Evolutionary conservation across 2,797 vertebrate species (phyloP).

Genomic region (Cossypha heuglini): DNA sequence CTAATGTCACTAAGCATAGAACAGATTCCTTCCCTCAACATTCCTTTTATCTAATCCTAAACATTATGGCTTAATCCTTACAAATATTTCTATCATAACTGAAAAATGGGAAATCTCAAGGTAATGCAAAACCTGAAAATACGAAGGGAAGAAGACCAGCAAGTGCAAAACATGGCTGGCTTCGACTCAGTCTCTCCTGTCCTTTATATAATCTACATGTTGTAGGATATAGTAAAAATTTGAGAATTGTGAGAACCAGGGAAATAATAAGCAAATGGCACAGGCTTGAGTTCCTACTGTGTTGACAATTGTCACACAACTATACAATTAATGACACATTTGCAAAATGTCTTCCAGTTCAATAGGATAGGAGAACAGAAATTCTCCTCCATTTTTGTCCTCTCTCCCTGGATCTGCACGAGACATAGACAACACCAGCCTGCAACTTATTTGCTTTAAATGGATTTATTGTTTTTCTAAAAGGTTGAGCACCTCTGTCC

Average conservation of each 20-base stretch:
- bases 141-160: not conserved
- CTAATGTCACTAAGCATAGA: not conserved
- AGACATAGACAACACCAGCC: not conserved
- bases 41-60: not conserved
- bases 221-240: not conserved
- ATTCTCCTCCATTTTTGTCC: not conserved
- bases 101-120: not conserved
- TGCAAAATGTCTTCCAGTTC: not conserved
- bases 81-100: not conserved
- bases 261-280: not conserved
- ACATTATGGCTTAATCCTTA: not conserved
- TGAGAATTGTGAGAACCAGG: not conserved
- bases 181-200: not conserved
- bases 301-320: not conserved
- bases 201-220: not conserved
- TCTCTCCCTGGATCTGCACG: not conserved
- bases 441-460: not conserved
- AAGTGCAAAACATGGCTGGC: not conserved
- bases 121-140: not conserved
- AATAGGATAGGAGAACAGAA: not conserved
- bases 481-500: not conserved
- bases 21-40: not conserved
- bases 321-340: not conserved
- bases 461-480: not conserved
- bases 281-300: not conserved